Conservation (phyloP, 1,140 invertebrate species). For the Procambarus clarkii region DNA sequence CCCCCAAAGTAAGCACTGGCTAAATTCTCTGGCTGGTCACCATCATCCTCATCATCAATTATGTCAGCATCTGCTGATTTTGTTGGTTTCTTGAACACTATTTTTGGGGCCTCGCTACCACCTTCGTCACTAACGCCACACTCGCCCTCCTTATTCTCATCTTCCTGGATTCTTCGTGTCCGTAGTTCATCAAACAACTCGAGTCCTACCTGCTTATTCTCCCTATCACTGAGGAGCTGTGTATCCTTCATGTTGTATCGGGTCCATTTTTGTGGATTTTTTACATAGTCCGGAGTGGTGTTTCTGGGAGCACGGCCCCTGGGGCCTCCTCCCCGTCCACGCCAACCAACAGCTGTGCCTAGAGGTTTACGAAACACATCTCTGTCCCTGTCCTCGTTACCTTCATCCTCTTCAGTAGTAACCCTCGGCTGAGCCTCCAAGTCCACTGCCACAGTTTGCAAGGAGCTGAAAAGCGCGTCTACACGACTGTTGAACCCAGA, state of each 20-base stretch:
- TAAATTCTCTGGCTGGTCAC: neutral
- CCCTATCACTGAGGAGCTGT: slow-evolving; percentile 36
- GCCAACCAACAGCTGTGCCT: neutral
- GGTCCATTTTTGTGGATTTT: slow-evolving; percentile 58
- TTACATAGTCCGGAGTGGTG: slow-evolving; percentile 50
- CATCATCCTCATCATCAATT: neutral
- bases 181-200: slow-evolving; percentile 32
- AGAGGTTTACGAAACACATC: slow-evolving; percentile 19
- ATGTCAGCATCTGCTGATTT: neutral
- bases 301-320: slow-evolving; percentile 27
- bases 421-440: slow-evolving; percentile 28
- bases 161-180: neutral
- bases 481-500: slow-evolving; percentile 51
- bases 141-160: neutral
- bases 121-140: neutral
- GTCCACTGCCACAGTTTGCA: slow-evolving; percentile 38
- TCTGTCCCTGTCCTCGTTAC: neutral
- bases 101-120: neutral
- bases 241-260: slow-evolving; percentile 47
- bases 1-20: slow-evolving; percentile 17
- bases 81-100: slow-evolving; percentile 50
- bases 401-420: slow-evolving; percentile 8
- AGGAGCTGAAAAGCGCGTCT: slow-evolving; percentile 53
- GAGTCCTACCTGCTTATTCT: slow-evolving; percentile 44
- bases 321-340: slow-evolving; percentile 10